Base-by-base conservation (phyloP, 2,888 invertebrate genomes). In the Phalangium opilio region DNA sequence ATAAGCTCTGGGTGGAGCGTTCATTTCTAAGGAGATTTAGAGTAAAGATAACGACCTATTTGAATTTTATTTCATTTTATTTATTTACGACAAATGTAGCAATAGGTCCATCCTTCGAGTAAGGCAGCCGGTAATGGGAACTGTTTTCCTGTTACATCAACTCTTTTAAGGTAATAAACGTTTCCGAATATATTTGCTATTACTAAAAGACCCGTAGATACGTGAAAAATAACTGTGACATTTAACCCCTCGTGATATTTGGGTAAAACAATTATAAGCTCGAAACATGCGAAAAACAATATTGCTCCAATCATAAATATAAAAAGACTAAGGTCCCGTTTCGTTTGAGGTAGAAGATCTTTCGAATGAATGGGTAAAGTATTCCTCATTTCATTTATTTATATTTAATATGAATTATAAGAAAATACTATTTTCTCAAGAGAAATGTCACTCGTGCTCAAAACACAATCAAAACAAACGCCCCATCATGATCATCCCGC, bases 1-100 rank as follows among this genome's bases (percentile, higher is more conserved):
- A 61, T 79, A 75, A 35, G 83, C 78, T 56, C 82, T 75, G 0
- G 81, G 75, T 2, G 76, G 75, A 11, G 72, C 70, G 54, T 75
- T 72, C 58, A 74, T 72, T 27, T 73, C 38, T 27, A 27, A 4
- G 8, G 27, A 27, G 8, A 8, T 4, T 27, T 7, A 27, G 8
- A 7, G 27, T 4, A 7, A 8, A 27, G 27, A 27, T 27, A 7
- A 7, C 8, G 8, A 27, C 4, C 27, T 27, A 4, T 27, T 8
- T 27, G 4, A 27, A 7, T 4, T 27, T 8, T 27, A 4, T 27
- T 27, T 27, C 4, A 27, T 27, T 27, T 27, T 7, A 8, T 27
- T 27, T 7, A 27, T 7, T 27, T 27, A 27, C 27, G 71, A 58
- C 80, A 79, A 2, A 64, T 67, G n/a, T 72, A 65, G 57, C 81